Conservation (phyloP, 1,140 invertebrate species). For the Oncopodura yosiiana region DNA sequence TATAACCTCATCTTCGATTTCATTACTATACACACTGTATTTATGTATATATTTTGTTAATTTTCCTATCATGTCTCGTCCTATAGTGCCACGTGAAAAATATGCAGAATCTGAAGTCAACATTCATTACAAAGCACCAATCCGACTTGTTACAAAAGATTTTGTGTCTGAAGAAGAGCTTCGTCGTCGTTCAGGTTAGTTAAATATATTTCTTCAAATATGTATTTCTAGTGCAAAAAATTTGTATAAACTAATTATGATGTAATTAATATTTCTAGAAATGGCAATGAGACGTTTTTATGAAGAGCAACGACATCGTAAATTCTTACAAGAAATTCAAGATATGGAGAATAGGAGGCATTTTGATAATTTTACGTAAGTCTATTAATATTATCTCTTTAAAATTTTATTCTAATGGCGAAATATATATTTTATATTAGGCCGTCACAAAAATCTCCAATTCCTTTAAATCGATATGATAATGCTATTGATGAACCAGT, state of each 20-base stretch:
- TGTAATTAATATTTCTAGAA: too few species aligned
- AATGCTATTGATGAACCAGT: slow-evolving; percentile 51
- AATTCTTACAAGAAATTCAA: slow-evolving; percentile 78
- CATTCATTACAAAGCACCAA: slow-evolving; percentile 79
- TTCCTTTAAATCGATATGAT: slow-evolving; percentile 84
- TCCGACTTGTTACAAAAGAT: slow-evolving; percentile 72
- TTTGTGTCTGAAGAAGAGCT: slow-evolving; percentile 67
- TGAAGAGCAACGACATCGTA: slow-evolving; percentile 72
- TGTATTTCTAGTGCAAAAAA: too few species aligned
- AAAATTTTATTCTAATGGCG: neutral
- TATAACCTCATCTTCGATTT: too few species aligned
- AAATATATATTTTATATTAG: slow-evolving; percentile 41
- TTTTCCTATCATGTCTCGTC: too few species aligned
- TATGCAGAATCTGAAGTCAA: slow-evolving; percentile 86
- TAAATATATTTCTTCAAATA: too few species aligned
- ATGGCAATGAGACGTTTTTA: slow-evolving; percentile 82
- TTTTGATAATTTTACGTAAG: slow-evolving; percentile 77
- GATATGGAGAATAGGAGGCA: slow-evolving; percentile 82
- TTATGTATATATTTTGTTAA: too few species aligned
- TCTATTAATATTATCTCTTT: slow-evolving; percentile 21
- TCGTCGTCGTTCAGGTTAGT: slow-evolving; percentile 57
- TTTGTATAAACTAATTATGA: too few species aligned
- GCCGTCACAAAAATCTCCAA: slow-evolving; percentile 85
- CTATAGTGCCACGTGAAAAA: slow-evolving; percentile 71
- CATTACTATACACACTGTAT: too few species aligned